phyloP scores from a whole-genome alignment of 2,888 invertebrate genomes.

The Stegophylla sp. region DNA sequence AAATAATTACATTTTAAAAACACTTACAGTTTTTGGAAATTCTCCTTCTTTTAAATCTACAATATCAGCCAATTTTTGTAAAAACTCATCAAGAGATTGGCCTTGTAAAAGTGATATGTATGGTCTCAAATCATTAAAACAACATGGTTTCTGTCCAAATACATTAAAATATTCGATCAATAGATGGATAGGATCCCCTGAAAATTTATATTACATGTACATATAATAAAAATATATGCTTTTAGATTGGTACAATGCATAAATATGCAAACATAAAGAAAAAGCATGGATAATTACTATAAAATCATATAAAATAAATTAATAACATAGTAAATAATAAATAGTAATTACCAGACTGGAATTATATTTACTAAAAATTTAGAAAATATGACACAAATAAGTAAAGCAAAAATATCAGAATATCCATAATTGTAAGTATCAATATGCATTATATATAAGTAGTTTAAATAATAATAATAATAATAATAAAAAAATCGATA shows the following conservation, averaged over 20 bases:
- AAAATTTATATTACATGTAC: constrained; percentile 5
- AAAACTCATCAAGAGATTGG: constrained; percentile 65
- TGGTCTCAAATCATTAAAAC: constrained; percentile 80
- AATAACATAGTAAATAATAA: neutral
- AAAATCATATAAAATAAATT: neutral
- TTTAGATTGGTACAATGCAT: neutral
- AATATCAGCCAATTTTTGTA: constrained; percentile 48
- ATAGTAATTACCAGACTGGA: neutral
- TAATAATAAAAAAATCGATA: too few species aligned
- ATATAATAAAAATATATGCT: neutral
- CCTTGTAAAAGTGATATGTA: constrained; percentile 77
- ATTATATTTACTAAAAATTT: too few species aligned
- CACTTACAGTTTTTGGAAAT: constrained; percentile 57
- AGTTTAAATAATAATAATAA: too few species aligned
- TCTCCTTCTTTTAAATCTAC: constrained; percentile 56
- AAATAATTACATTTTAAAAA: constrained; percentile 61
- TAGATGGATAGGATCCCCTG: constrained; percentile 68
- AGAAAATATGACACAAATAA: too few species aligned
- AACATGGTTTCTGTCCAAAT: constrained; percentile 88
- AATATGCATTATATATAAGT: too few species aligned
- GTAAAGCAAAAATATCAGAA: too few species aligned
- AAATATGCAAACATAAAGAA: neutral
- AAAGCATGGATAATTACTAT: too few species aligned
- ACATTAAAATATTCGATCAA: constrained; percentile 79
- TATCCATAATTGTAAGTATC: too few species aligned